These are phyloP conservation scores for Pocillopora damicornis DNA, from an alignment of 64 coral and sea anemone species.

Conservation along the genomic window DNA sequence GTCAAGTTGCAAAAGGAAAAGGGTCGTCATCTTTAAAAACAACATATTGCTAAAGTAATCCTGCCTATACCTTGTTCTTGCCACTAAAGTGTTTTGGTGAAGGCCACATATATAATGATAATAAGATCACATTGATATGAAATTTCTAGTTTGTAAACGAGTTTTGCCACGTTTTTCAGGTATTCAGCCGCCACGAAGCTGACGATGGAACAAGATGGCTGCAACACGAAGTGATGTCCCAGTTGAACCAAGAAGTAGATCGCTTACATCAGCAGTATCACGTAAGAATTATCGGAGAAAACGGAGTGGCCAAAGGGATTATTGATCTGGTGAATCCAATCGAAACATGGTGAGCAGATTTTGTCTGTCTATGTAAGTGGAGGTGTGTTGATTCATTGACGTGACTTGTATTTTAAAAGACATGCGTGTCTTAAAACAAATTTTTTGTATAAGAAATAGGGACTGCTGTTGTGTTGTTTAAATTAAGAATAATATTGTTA, in stretches of 20 bases:
- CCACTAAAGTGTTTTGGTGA: background rate
- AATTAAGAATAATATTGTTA: too few relatives aligned
- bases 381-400: background rate
- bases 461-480: too few relatives aligned
- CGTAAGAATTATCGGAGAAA: conserved; percentile 82
- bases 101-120: background rate
- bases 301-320: conserved; percentile 93
- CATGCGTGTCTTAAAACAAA: too few relatives aligned
- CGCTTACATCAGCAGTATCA: conserved; percentile 89
- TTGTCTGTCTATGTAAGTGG: background rate
- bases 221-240: conserved; percentile 72
- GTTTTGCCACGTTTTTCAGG: conserved; percentile 1
- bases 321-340: conserved; percentile 97
- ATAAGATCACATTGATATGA: background rate
- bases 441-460: too few relatives aligned
- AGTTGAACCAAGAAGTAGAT: conserved; percentile 82
- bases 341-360: conserved; percentile 80
- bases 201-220: conserved; percentile 55
- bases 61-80: too few relatives aligned
- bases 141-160: background rate
- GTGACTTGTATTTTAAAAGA: background rate
- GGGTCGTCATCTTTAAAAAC: too few relatives aligned
- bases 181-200: conserved; percentile 91
- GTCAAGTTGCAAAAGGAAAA: too few relatives aligned
- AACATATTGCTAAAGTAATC: too few relatives aligned